Percentiles rank a stretch among this genome's conserved stretches.
These are phyloP conservation scores for Rhabdornis inornatus DNA, from an alignment of 2,113 vertebrate species.

Conservation along the genomic window DNA sequence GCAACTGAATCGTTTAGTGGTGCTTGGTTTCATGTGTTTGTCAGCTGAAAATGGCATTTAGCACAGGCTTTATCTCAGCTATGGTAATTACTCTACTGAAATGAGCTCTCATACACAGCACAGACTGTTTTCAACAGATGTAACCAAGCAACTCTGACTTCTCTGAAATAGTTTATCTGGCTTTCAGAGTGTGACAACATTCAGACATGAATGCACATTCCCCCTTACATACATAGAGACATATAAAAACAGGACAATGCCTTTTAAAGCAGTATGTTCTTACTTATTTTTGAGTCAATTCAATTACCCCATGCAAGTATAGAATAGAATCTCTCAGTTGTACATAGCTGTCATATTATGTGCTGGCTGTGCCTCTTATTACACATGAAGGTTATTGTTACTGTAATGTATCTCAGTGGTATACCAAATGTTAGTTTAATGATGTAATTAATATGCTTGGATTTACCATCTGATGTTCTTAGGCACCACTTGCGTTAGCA, in stretches of 20 bases:
- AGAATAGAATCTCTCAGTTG: constrained; percentile 22
- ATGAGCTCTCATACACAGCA: constrained; percentile 56
- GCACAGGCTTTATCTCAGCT: constrained; percentile 71
- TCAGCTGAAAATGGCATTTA: constrained; percentile 74
- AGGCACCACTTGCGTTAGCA: constrained; percentile 35
- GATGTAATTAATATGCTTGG: constrained; percentile 72
- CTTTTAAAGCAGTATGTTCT: constrained; percentile 36
- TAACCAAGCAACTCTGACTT: constrained; percentile 63
- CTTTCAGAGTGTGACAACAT: constrained; percentile 27
- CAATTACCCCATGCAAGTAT: constrained; percentile 33
- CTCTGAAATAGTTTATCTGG: constrained; percentile 44
- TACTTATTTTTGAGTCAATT: constrained; percentile 25
- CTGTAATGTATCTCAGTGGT: constrained; percentile 64
- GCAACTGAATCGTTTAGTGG: constrained; percentile 63
- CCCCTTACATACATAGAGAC: neutral
- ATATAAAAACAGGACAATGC: neutral
- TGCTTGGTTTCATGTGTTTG: constrained; percentile 60
- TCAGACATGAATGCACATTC: neutral
- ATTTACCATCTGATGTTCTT: constrained; percentile 70
- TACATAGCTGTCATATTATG: neutral
- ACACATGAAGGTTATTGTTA: constrained; percentile 69
- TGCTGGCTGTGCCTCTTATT: constrained; percentile 44
- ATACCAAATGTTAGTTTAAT: constrained; percentile 68
- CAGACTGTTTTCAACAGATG: constrained; percentile 70
- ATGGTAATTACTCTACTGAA: constrained; percentile 71